These are phyloP conservation scores for Andricus curvator DNA, from an alignment of 2,888 invertebrate species.

Conservation along the genomic window DNA sequence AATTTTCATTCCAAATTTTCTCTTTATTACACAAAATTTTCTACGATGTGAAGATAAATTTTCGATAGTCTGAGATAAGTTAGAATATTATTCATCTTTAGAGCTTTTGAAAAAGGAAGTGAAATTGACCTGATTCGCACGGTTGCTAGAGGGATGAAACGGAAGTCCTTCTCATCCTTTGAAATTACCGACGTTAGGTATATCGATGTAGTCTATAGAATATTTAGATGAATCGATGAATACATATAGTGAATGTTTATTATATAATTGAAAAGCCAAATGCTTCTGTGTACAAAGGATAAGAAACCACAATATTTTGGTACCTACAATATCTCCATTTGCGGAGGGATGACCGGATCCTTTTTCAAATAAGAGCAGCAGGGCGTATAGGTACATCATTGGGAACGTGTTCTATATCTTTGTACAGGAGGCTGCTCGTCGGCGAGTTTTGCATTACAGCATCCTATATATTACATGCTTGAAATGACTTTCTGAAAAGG, in stretches of 20 bases:
- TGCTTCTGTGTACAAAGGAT: neutral
- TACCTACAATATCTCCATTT: neutral
- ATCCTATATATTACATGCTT: conserved; percentile 49
- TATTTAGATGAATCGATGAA: neutral
- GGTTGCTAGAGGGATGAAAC: neutral
- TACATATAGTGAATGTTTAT: neutral
- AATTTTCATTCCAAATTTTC: no score
- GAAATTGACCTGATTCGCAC: neutral
- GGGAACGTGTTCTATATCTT: neutral
- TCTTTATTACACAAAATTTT: no score
- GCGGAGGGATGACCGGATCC: neutral
- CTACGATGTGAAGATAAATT: no score
- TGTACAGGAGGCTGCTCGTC: conserved; percentile 8
- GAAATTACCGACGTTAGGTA: neutral
- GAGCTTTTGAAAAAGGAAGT: neutral
- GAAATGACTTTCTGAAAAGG: conserved; percentile 47
- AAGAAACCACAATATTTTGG: conserved; percentile 9
- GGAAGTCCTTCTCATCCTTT: neutral
- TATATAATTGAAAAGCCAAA: neutral
- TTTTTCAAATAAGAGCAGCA: neutral
- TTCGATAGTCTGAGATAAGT: no score
- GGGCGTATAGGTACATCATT: neutral
- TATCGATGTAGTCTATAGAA: neutral
- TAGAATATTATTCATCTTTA: neutral
- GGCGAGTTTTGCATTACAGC: conserved; percentile 31